Evolutionary conservation across 1,140 invertebrate genomes (phyloP), one percentile per base, ranked within the genome.

Genomic region (Chymomyza costata): DNA sequence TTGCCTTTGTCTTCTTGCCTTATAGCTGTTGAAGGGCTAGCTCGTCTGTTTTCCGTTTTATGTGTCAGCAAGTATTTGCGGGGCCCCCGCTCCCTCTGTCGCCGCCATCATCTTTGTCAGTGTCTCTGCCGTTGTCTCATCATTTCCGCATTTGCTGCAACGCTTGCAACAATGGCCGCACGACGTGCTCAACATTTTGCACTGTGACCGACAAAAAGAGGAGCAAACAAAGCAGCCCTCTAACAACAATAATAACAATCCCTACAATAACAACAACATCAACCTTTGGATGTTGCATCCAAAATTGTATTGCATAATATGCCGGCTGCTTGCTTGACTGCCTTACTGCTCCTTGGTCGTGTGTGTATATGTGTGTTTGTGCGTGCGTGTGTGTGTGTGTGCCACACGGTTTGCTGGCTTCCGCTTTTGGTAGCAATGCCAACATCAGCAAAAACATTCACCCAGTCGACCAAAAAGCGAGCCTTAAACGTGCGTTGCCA

Each of bases 221-320:
- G 52, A 65, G 49, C n/a, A n/a, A n/a, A 37, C 54, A 60, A 40
- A 54, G 25, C 31, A 59, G 41, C 35, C 45, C 7, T 3, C 7
- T 11, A 34, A 34, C n/a, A 34, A 34, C 31, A 34, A 34, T 3
- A 34, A 34, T 11, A 34, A 34, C 7, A 11, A 28, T 28, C 5
- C 10, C 25, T 5, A 28, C 25, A 40, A 49, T 7, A 48, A 28
- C 13, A 25, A 14, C 18, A 31, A 8, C 5, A 14, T 14, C 30
- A 43, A 34, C 41, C 15, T n/a, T n/a, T n/a, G n/a, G n/a, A n/a
- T n/a, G n/a, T n/a, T n/a, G 31, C 54, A 56, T 43, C 60, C 60
- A 64, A 65, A 78, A 78, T 67, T 78, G 71, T 80, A 71, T 76
- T 76, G 70, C 62, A 65, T 76, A 76, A 69, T 71, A 63, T 71